Conservation (phyloP, 2,888 invertebrate species). For the Hypomecis atomaria region DNA sequence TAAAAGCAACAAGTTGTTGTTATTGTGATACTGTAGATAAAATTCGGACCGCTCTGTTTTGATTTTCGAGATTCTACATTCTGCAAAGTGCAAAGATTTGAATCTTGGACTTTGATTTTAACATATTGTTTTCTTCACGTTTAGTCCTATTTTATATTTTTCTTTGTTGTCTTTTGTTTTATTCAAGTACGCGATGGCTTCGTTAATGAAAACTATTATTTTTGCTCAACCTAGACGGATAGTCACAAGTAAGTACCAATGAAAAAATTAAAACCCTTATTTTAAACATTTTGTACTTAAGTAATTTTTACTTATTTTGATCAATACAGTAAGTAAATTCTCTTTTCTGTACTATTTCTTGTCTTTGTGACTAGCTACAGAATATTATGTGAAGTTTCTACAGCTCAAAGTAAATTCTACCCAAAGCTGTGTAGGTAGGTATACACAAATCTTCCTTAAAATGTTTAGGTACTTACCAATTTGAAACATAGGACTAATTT, state of each 20-base stretch:
- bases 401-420: too few species aligned
- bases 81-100: too few species aligned
- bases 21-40: neutral
- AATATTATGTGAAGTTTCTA: too few species aligned
- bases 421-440: too few species aligned
- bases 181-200: constrained; percentile 41
- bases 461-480: too few species aligned
- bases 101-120: constrained; percentile 30
- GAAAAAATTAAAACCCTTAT: neutral
- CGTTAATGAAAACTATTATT: constrained; percentile 50
- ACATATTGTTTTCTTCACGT: neutral
- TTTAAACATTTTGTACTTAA: neutral
- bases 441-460: too few species aligned
- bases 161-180: constrained; percentile 7
- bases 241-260: constrained; percentile 48
- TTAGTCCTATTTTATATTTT: constrained; percentile 1
- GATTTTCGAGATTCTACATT: neutral
- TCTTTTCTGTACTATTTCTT: too few species aligned
- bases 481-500: too few species aligned
- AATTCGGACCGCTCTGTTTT: neutral
- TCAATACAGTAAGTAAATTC: too few species aligned
- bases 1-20: too few species aligned
- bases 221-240: constrained; percentile 47
- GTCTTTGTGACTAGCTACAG: too few species aligned
- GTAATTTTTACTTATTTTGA: neutral